These are phyloP conservation scores for Glaucopsyche alexis DNA, from an alignment of 2,888 invertebrate species.

Conservation along the genomic window DNA sequence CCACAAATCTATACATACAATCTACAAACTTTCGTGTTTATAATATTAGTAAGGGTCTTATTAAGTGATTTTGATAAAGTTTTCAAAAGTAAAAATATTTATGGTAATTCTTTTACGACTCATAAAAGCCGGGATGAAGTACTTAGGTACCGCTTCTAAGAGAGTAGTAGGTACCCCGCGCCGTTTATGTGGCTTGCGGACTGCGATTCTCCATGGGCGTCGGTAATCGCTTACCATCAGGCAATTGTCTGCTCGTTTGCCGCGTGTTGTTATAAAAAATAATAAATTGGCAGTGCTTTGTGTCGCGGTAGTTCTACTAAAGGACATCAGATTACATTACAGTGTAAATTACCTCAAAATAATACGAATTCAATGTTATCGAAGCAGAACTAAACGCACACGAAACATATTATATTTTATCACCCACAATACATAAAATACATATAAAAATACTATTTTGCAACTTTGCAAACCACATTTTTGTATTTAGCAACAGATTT, in stretches of 20 bases:
- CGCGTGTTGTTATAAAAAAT: not conserved
- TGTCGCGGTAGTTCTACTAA: not conserved
- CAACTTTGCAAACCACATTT: not conserved
- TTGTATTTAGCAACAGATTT: not conserved
- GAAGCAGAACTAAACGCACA: conserved; percentile 17
- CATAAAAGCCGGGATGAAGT: too few species aligned
- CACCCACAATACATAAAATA: not conserved
- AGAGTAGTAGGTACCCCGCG: too few species aligned
- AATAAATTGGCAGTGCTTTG: not conserved
- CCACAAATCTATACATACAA: too few species aligned
- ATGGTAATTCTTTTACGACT: too few species aligned
- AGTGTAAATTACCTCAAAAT: conserved; percentile 15
- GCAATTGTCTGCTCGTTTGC: not conserved
- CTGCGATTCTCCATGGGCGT: not conserved
- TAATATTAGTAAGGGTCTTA: too few species aligned
- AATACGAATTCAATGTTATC: conserved; percentile 24
- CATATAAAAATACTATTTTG: not conserved
- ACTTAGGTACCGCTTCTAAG: too few species aligned
- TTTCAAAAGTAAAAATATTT: too few species aligned
- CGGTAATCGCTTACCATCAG: not conserved
- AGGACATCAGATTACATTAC: conserved; percentile 24
- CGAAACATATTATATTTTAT: not conserved
- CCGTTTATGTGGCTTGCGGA: too few species aligned
- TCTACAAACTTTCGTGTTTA: too few species aligned
- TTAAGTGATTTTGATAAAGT: too few species aligned